Evolutionary conservation across 2,888 invertebrate genomes (phyloP), one percentile per base, ranked within the genome.

Genomic region (Strigamia maritima): DNA sequence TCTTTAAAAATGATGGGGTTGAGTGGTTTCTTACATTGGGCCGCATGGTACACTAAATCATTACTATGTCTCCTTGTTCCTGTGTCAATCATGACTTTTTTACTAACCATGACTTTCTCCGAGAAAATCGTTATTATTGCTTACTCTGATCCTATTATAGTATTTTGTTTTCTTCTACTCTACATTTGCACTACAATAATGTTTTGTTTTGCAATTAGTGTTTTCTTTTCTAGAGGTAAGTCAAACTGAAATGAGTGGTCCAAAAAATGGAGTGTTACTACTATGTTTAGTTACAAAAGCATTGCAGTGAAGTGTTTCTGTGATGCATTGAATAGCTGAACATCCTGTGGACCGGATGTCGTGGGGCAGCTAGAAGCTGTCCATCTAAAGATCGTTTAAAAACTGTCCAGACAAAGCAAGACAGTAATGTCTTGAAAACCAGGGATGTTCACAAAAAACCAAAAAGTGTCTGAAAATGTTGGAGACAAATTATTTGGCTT

Each of bases 1-100:
- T 91, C 94, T 0, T 93, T 95, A 93, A 94, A 94, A 88, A 93
- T 95, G 87, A 94, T 95, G 92, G 96, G 95, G 1, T 86, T 96
- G 31, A 89, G 91, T 44, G 91, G 91, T 79, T 94, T 93, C 91
- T 87, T 94, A 81, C 92, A 95, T 83, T 95, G 95, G 94, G 85
- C 89, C 0, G 93, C 94, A 1, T 95, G 95, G 94, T 94, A 94
- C 85, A 87, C 91, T 65, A 93, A 94, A 84, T 91, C 92, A 79
- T 90, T 94, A 82, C 82, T 92, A 3, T 91, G 91, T 84, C 87
- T 93, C 79, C 82, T 90, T 0, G 84, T 93, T 60, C 89, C 92
- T 0, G 87, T 90, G 0, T 82, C 88, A n/a, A 81, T 88, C 26
- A 86, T 89, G 82, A 86, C 87, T 4, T 44, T 86, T 19, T 81